phyloP scores from a whole-genome alignment of 2,888 invertebrate genomes.

The Periphyllus acericola region DNA sequence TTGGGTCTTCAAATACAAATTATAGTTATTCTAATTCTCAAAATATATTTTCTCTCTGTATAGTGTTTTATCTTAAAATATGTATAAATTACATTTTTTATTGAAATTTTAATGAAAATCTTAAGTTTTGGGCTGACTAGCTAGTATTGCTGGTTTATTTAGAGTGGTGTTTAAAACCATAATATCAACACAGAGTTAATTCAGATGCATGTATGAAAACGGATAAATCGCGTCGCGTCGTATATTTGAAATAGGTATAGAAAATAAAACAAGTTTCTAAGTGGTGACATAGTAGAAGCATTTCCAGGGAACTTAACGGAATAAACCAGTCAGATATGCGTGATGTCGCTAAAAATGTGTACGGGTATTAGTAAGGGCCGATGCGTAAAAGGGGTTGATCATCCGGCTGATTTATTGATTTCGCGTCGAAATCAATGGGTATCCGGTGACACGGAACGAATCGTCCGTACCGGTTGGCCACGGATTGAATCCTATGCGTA shows the following conservation, averaged over 20 bases:
- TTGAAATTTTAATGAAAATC: no score
- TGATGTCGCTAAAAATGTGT: constrained; percentile 16
- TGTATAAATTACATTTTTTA: no score
- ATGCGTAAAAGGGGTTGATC: constrained; percentile 48
- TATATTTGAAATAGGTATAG: not conserved
- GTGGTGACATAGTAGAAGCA: not conserved
- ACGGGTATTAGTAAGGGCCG: constrained; percentile 12
- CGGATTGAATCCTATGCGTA: not conserved
- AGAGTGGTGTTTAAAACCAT: not conserved
- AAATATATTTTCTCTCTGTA: no score
- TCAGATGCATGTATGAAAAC: not conserved
- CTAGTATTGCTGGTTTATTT: no score
- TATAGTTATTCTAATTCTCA: no score
- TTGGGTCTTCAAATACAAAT: no score
- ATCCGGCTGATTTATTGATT: constrained; percentile 54
- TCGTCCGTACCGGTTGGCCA: constrained; percentile 36
- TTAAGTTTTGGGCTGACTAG: no score
- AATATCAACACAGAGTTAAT: not conserved
- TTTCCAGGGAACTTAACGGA: constrained; percentile 52
- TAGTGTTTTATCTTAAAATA: no score
- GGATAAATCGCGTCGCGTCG: no score
- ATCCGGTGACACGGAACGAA: constrained; percentile 60
- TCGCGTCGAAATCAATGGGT: constrained; percentile 40
- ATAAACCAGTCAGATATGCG: constrained; percentile 43
- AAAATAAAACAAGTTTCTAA: constrained; percentile 51